Base-by-base conservation (phyloP, 2,113 vertebrate species). In the Phoxinus phoxinus region DNA sequence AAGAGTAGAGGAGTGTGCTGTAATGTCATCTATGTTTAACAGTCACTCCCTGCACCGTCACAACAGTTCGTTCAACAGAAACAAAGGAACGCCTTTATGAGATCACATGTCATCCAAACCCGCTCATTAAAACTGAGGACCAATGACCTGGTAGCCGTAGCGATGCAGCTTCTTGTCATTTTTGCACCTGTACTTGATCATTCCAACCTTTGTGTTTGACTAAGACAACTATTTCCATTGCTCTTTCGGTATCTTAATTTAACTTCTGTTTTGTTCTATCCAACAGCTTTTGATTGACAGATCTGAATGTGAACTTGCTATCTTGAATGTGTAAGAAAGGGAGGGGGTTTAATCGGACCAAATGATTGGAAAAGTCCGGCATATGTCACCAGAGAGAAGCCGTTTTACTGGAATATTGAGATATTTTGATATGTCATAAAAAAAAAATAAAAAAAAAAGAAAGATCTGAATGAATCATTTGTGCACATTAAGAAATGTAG, bases 71-170 rank as follows among this genome's bases (percentile, higher is more conserved):
- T 63, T 72, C 37, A 35, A 23, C n/a, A 79, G 46, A 79, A 87
- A 88, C 84, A 88, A 88, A 88, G 79, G 73, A 88, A 73, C 69
- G 61, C 77, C 84, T 74, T 61, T 46, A 73, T 46, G 71, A 46
- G 37, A 74, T 80, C 81, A 41, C 67, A 37, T 27, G 32, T 74
- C 23, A 30, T 48, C 71, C 19, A 67, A 53, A 84, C 71, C 78
- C 27, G 71, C 74, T 78, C 46, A 63, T 59, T 74, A 78, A 65
- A 73, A 13, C 41, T 37, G 67, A 12, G 1, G 32, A 71, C 32
- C 67, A 41, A 19, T 23, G 67, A 41, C 32, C 67, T 71, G 32
- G 9, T 71, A 71, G 67, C 19, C 67, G 23, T 71, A 71, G 32
- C 12, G 32, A 37, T 41, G 35, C 32, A 73, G 71, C 71, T 17